Evolutionary conservation across 2,797 vertebrate species (phyloP), one percentile per base, ranked within the genome.

Genomic region (Rhynchonycteris naso): DNA sequence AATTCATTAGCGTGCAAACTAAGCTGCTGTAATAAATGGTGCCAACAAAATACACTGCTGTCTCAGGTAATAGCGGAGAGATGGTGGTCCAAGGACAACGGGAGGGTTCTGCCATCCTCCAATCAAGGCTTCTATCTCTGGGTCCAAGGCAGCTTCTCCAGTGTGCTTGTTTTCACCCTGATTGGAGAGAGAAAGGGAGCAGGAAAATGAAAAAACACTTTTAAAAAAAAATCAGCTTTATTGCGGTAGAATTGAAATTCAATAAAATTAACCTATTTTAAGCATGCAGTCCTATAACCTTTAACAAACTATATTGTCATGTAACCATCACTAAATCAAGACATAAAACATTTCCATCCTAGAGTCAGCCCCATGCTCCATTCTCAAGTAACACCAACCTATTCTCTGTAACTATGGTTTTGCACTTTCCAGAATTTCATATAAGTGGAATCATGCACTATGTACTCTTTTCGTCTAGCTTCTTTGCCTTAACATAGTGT

Each of bases 231-330:
- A 69, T 28, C 11, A 61, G 21, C 18, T 84, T 95, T 71, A 90
- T 91, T 28, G 50, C 90, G 33, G 30, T 63, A 79, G 72, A 38
- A 80, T 72, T 83, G 88, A 71, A 4, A 71, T 54, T 75, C 54
- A 66, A 21, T 93, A 91, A 52, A 89, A 80, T 94, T 47, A 76
- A 92, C 43, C 61, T 58, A 52, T 15, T 91, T 56, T 58, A 93
- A 82, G 30, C 30, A 5, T 56, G 30, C 0, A 24, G 18, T 90
- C 11, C 16, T 81, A 30, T 58, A 68, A 72, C 12, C 87, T 84
- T 91, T 94, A 79, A 84, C 79, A 91, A 63, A 81, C 11, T 16
- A 0, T 66, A 15, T 30, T 83, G 33, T 30, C 30, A 1, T 47
- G 54, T 85, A 69, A 59, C 24, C 8, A 76, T 7, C 30, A 54